Conservation (phyloP, 2,113 vertebrate genomes). For the Motacilla tschutschensis region DNA sequence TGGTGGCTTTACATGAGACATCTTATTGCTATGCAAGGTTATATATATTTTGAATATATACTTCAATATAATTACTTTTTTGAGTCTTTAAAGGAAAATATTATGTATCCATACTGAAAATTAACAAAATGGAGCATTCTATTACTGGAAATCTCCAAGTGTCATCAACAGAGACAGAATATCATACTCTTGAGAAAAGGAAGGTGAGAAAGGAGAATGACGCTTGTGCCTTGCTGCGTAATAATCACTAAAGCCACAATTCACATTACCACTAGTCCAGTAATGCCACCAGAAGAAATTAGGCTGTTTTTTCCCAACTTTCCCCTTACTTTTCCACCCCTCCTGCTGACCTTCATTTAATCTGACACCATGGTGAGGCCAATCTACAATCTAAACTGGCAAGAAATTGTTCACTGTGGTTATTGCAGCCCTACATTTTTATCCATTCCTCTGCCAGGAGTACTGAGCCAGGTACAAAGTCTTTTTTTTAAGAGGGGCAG, state of each 20-base stretch:
- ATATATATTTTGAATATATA: background rate
- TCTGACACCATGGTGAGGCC: background rate
- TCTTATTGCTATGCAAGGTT: background rate
- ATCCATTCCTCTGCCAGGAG: background rate
- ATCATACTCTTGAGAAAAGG: background rate
- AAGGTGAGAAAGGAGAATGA: background rate
- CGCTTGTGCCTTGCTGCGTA: background rate
- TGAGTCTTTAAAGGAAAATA: slow-evolving; percentile 8
- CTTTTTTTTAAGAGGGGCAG: background rate
- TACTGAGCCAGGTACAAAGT: background rate
- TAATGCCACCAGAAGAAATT: background rate
- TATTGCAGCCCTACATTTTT: background rate
- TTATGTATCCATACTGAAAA: background rate
- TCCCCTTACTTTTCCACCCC: background rate
- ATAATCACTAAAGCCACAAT: background rate
- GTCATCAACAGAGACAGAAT: background rate
- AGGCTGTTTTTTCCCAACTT: background rate
- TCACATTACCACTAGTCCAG: background rate
- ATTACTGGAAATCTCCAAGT: background rate
- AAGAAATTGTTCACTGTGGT: background rate
- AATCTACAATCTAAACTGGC: background rate
- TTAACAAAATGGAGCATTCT: background rate
- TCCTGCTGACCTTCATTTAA: background rate
- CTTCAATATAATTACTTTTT: background rate
- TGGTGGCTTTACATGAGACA: background rate